Evolutionary conservation across 1,140 invertebrate species (phyloP), one percentile per base, ranked within the genome.

Genomic region (Drosophila quadrilineata): DNA sequence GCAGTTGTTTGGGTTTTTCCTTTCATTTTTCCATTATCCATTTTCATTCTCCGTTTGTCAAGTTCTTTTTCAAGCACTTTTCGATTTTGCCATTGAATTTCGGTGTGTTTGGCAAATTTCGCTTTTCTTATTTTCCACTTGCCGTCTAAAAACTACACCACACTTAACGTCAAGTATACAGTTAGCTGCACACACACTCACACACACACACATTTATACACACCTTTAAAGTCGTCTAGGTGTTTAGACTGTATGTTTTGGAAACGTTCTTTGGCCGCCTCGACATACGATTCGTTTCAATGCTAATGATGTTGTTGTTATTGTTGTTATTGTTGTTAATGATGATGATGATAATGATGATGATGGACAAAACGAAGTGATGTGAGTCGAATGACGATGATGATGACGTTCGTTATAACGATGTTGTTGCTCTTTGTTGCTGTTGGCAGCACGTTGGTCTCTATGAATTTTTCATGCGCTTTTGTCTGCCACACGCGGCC

Each of bases 391-490:
- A n/a, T n/a, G 10, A 6, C 53, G 48, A 40, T 56, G 57, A 52
- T 66, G 49, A 29, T 50, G 58, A 33, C n/a, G 35, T 17, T 45
- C 12, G 10, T 10, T 57, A 38, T 41, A 38, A 40, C 56, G 41
- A 26, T 72, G 60, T 60, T 57, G 36, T 45, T 70, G 52, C 54
- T 9, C 41, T 45, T 45, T 53, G 38, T 52, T 24, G 17, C 59
- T 64, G n/a, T n/a, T n/a, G n/a, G n/a, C n/a, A n/a, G n/a, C n/a
- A n/a, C n/a, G n/a, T n/a, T n/a, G n/a, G n/a, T n/a, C n/a, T n/a
- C n/a, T 73, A 84, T 84, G 79, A 84, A 84, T 84, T 84, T 84
- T 84, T 84, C 73, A 84, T 84, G 79, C 77, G 77, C 77, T 84
- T 84, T 84, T 84, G 77, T 84, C 77, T 84, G 77, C 77, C 77